Percentiles rank a stretch among this genome's conserved stretches.
These are phyloP conservation scores for Chelonus insularis DNA, from an alignment of 1,140 invertebrate genomes.

Conservation along the genomic window DNA sequence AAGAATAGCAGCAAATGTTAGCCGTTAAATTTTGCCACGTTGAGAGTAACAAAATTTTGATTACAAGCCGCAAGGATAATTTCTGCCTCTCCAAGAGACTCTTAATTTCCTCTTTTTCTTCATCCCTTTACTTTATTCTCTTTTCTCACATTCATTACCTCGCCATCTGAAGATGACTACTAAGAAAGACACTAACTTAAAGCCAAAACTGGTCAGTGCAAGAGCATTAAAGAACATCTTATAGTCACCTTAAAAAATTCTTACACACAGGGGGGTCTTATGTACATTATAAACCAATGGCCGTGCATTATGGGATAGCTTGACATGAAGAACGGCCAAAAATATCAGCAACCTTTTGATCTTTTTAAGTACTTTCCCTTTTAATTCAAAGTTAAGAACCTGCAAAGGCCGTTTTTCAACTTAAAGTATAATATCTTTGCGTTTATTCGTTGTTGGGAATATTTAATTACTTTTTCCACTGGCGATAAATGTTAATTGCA, in stretches of 20 bases:
- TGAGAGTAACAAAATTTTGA: constrained; percentile 38
- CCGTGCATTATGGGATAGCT: not conserved
- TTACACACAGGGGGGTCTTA: constrained; percentile 14
- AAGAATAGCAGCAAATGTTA: constrained; percentile 35
- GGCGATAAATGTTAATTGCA: constrained; percentile 62
- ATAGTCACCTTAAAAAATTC: constrained; percentile 47
- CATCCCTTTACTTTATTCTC: constrained; percentile 3
- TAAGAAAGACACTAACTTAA: constrained; percentile 50
- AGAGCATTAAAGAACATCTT: constrained; percentile 36
- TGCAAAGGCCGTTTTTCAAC: not conserved
- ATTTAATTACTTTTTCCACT: constrained; percentile 62
- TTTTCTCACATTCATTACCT: not conserved
- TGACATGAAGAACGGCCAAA: not conserved
- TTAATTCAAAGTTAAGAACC: constrained; percentile 8
- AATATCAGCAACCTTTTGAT: constrained; percentile 1
- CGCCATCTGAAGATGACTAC: constrained; percentile 35
- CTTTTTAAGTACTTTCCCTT: not conserved
- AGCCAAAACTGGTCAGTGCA: constrained; percentile 39
- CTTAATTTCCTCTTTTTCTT: constrained; percentile 17
- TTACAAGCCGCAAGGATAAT: constrained; percentile 42
- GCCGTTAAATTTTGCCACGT: constrained; percentile 1
- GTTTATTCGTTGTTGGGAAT: constrained; percentile 38
- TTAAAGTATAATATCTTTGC: constrained; percentile 9
- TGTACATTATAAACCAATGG: constrained; percentile 10
- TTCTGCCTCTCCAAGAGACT: constrained; percentile 21